Base-by-base conservation (phyloP, 2,888 invertebrate species). In the Caradrina kadenii region DNA sequence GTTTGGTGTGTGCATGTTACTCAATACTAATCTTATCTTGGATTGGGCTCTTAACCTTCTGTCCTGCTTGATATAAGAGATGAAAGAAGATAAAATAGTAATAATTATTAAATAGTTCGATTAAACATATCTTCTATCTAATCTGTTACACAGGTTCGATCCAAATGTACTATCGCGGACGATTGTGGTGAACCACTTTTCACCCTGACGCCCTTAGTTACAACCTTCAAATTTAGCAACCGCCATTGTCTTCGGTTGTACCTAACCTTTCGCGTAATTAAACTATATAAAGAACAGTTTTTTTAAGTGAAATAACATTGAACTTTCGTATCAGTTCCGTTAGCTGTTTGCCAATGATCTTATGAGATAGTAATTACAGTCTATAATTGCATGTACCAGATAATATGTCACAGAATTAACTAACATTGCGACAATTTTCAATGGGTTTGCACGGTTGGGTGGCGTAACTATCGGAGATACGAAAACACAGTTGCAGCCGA, bases 1-100 rank as follows among this genome's bases (percentile, higher is more conserved):
- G 63, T 63, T 68, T 67, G 71, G 63, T 75, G 83, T 73, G 79
- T 81, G 84, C 86, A 86, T 84, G 84, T 75, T 62, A 62, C 7
- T 53, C 39, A 17, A 60, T 55, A 71, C 63, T 75, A 52, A 70
- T 59, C 65, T 63, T 35, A 64, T 74, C 60, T 67, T 62, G 64
- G 63, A 54, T 52, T 19, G 42, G 60, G 61, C 11, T 52, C n/a
- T 63, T 35, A 21, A 55, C 42, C 48, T 63, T 65, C 56, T 13
- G 2, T 13, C 45, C 15, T 62, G 35, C 19, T 55, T 56, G 11
- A 53, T 74, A 62, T 21, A 48, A 54, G 53, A 53, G 35, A 61
- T 35, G 55, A 61, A 22, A 42, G 5, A 17, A 59, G 61, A 75
- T 60, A 58, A 61, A 49, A 22, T 17, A 59, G 17, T n/a, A 54